Evolutionary conservation across 2,113 vertebrate species (phyloP), one percentile per base, ranked within the genome.

Genomic region (Aepyceros melampus): DNA sequence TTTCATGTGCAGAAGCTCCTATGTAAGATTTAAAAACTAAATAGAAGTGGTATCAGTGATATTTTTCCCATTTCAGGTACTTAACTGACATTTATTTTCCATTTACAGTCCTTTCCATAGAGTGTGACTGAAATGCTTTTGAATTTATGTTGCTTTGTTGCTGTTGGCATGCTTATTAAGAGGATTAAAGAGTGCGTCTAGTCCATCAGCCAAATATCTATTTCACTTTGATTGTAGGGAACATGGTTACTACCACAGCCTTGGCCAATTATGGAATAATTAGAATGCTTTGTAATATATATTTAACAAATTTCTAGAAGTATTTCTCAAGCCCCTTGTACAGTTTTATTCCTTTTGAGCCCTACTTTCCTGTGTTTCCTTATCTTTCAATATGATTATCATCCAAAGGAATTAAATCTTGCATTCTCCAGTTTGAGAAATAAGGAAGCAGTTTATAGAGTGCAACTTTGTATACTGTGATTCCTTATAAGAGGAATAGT

Each of bases 1-100:
- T 79, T 96, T 85, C 16, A 31, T 55, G n/a, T 90, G 51, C 17
- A 36, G 83, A 79, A 71, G 19, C 23, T 74, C 79, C 49, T 76
- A 89, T 76, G 87, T 90, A 88, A 92, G 76, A 84, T 13, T 13
- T 92, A 13, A 94, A 92, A 88, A 76, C n/a, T 56, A 51, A 95
- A 62, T 19, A 51, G 85, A 96, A 36, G 56, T 64, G 58, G 9
- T 27, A 78, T 85, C 17, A 19, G 19, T 87, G 56, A 36, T 82
- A 67, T 49, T 85, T 85, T 89, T 82, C 16, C 11, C 82, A 82
- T 79, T 86, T 60, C 45, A 78, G 29, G 23, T 51, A 89, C 71
- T 93, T 88, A 90, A 87, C 47, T 58, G 25, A 85, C 47, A 89
- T 93, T 97, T 85, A 67, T 81, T 96, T 91, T 97, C 85, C 27